phyloP scores from a whole-genome alignment of 2,888 invertebrate genomes.

The Ochlodes sylvanus region DNA sequence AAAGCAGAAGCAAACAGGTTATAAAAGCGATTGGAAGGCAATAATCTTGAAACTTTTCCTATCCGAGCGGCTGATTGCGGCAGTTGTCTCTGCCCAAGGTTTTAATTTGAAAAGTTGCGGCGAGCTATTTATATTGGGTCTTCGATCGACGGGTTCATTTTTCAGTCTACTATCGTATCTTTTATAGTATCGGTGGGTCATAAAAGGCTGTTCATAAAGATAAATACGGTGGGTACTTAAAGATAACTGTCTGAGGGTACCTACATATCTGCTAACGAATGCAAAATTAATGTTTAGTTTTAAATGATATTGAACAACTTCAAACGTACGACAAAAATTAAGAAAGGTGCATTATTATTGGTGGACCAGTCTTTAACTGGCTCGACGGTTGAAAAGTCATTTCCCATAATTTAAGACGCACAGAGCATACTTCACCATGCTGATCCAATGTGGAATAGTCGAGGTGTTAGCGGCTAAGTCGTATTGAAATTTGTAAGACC shows the following conservation, averaged over 20 bases:
- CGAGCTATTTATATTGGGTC: constrained; percentile 48
- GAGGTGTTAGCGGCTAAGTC: no score
- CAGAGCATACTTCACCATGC: no score
- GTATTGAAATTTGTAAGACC: no score
- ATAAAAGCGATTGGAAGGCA: constrained; percentile 46
- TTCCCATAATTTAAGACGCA: no score
- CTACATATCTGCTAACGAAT: no score
- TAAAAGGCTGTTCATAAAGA: background rate
- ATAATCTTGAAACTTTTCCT: constrained; percentile 52
- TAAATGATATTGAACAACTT: no score
- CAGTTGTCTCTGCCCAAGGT: constrained; percentile 47
- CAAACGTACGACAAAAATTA: no score
- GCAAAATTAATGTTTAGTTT: no score
- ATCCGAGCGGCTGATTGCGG: constrained; percentile 48
- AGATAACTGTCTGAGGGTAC: background rate
- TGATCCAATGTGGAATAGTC: no score
- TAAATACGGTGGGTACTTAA: background rate
- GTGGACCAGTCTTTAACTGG: no score
- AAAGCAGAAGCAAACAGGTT: constrained; percentile 20
- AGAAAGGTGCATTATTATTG: no score
- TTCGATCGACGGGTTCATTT: constrained; percentile 29
- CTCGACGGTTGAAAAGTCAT: no score
- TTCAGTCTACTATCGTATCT: constrained; percentile 20
- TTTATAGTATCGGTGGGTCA: background rate
- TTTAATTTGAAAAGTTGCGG: constrained; percentile 52